Percentiles rank a stretch among this genome's conserved stretches.
Evolutionary conservation across 2,797 vertebrate species (phyloP).

Genomic region (Tragelaphus oryx): DNA sequence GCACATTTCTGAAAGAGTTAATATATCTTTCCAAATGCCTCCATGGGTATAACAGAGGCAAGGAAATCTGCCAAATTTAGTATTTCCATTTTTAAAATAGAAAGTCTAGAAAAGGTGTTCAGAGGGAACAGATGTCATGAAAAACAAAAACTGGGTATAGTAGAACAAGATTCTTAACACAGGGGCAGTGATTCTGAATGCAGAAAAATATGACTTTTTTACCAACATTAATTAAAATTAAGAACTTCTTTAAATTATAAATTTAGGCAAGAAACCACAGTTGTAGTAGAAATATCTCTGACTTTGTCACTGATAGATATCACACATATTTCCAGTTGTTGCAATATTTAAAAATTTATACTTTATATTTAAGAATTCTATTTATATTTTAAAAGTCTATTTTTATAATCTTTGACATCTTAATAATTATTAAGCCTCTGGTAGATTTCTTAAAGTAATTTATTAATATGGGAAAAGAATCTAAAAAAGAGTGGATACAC

Average conservation of each 20-base stretch:
- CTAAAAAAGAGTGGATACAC: not conserved
- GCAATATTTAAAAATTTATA: not conserved
- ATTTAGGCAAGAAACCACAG: not conserved
- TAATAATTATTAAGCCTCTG: not conserved
- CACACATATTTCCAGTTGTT: not conserved
- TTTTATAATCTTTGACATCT: not conserved
- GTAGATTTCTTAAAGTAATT: not conserved
- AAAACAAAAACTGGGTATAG: not conserved
- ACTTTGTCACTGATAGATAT: not conserved
- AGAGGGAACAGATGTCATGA: not conserved
- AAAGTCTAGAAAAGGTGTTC: not conserved
- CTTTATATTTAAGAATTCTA: not conserved
- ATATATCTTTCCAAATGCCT: not conserved
- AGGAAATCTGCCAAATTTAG: not conserved
- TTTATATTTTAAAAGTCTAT: not conserved
- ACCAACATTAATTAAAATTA: not conserved
- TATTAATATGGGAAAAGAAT: not conserved
- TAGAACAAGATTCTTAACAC: not conserved
- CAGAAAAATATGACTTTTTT: not conserved
- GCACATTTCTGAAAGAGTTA: not conserved
- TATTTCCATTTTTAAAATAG: slow-evolving; percentile 28
- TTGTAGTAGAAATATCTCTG: not conserved
- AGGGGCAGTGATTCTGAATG: not conserved
- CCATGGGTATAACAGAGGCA: not conserved
- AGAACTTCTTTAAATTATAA: not conserved